Conservation (phyloP, 2,797 vertebrate genomes). For the Cacajao melanocephalus region DNA sequence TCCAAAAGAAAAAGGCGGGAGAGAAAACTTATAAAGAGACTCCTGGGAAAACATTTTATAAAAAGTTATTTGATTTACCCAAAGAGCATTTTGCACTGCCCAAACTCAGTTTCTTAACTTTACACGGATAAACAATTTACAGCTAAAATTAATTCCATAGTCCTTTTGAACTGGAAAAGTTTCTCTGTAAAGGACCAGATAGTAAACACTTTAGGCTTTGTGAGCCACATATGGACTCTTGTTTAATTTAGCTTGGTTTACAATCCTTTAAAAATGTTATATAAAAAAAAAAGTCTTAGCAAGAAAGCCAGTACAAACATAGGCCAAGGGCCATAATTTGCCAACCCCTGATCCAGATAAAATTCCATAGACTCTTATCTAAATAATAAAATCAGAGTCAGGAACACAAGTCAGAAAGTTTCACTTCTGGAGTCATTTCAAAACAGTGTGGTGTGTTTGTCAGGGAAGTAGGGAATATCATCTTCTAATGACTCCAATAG, state of each 20-base stretch:
- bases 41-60: not conserved
- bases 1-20: not conserved
- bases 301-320: not conserved
- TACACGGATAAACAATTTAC: conserved; percentile 18
- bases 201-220: conserved; percentile 38
- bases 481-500: too few species aligned
- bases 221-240: not conserved
- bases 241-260: not conserved
- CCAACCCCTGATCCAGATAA: not conserved
- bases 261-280: not conserved
- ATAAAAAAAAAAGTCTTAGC: not conserved
- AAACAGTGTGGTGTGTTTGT: not conserved
- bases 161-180: not conserved
- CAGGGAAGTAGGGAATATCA: not conserved
- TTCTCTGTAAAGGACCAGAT: conserved; percentile 21
- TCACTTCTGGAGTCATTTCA: not conserved
- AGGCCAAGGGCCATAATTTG: not conserved
- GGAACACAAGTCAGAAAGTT: not conserved
- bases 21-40: not conserved
- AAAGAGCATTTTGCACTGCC: not conserved
- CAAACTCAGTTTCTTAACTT: conserved; percentile 22
- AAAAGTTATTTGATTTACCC: conserved; percentile 1
- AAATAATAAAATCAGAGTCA: not conserved
- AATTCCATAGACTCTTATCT: not conserved
- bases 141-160: not conserved